Base-by-base conservation (phyloP, 2,113 vertebrate genomes). In the Harpagus bidentatus region DNA sequence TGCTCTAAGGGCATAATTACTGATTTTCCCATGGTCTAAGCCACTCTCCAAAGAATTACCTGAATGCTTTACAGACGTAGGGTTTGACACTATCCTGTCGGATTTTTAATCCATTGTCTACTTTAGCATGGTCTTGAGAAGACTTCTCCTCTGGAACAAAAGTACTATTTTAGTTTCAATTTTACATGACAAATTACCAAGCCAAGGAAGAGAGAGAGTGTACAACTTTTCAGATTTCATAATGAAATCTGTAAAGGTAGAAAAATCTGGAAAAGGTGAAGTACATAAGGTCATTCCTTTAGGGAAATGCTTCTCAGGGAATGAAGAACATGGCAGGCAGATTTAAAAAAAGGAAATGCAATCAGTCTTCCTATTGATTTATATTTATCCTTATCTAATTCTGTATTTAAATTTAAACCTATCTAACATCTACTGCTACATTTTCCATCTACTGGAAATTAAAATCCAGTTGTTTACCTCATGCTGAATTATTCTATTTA, bases 401-500 rank as follows among this genome's bases (percentile, higher is more conserved):
- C 23, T 47, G 8, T 56, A 69, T 86, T 79, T 81, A 82, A 65
- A 90, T 86, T 84, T 86, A 77, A 87, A 95, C 82, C 53, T 53
- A 90, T 79, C 58, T 84, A 38, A 38, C n/a, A 62, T 86, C 25
- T 70, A 90, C 32, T 71, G 76, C 63, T 78, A 79, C 55, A 71
- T 55, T 92, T 91, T 81, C 50, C 29, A 66, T 74, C 42, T 79
- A 45, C 31, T 94, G 38, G 40, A 92, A 94, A 89, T 84, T 69
- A 94, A 91, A 95, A 90, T 70, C 70, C 3, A 31, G 61, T 92
- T 85, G 42, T 95, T 94, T 92, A 82, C 26, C 78, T 82, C 45
- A 56, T 93, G 40, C 32, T 65, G 45, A 85, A 95, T 95, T 93
- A 92, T 82, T 93, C 56, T 95, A 93, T 91, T 94, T 94, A 73